Evolutionary conservation across 2,888 invertebrate species (phyloP), one percentile per base, ranked within the genome.

Genomic region (Drosophila antonietae): DNA sequence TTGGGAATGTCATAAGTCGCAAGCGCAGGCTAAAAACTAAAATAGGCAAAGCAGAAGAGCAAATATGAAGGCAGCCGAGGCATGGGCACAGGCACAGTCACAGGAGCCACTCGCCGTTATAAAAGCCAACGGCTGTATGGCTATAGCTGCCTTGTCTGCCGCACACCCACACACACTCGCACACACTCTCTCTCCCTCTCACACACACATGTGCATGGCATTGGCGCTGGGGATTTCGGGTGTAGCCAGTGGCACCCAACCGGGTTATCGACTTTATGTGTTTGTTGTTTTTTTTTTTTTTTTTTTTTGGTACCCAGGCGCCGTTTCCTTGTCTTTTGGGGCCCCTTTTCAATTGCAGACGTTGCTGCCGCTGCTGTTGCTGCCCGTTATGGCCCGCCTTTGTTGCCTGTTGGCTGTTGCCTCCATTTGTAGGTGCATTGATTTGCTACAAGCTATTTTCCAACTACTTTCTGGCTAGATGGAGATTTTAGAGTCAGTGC

Each of bases 201-300:
- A 52, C 63, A 61, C 56, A 57, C 43, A 43, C 28, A 41, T 35
- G 46, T 41, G 33, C 58, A 57, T 55, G n/a, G 20, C 58, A 57
- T 55, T 33, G 51, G 52, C 33, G 8, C 71, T 68, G 14, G 72
- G 71, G 68, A 71, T 70, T 77, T 81, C 57, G 55, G 69, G 35
- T 75, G 60, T 75, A 68, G 70, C 63, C 68, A 71, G 66, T 72
- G 66, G 79, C 67, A 73, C 73, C 61, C 81, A 83, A 83, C 85
- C 85, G 84, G 84, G 84, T 81, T 84, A 84, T 84, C 84, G 84
- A 84, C 89, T 84, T 84, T 84, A 88, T 86, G 84, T 87, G 89
- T 89, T 84, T 84, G 89, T 84, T 84, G 84, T 89, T 89, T 68
- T 28, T 28, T 28, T n/a, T 23, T 23, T 20, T 23, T 23, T 88